Percentiles rank a stretch among this genome's conserved stretches.
phyloP scores from a whole-genome alignment of 1,140 invertebrate genomes.

The Olivierus martensii region DNA sequence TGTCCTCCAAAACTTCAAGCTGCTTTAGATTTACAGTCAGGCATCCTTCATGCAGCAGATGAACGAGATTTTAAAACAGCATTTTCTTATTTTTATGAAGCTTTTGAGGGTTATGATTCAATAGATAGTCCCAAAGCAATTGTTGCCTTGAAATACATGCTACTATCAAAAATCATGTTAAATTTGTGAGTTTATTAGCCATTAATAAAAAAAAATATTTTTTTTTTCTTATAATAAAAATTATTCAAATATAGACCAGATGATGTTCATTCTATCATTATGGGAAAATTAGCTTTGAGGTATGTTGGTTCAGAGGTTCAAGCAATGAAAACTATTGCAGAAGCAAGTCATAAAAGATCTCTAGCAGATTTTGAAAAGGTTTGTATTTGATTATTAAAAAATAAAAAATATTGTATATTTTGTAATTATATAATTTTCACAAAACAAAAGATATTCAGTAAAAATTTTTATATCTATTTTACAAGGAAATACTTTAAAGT shows the following conservation, averaged over 20 bases:
- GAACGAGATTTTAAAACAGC: constrained; percentile 99
- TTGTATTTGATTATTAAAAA: no score
- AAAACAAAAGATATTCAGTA: no score
- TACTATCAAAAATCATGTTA: constrained; percentile 97
- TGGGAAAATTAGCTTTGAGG: constrained; percentile 91
- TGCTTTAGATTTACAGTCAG: constrained; percentile 90
- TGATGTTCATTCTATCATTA: constrained; percentile 89
- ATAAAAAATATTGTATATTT: no score
- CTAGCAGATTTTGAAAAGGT: not conserved
- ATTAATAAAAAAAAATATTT: not conserved
- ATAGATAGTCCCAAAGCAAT: constrained; percentile 85
- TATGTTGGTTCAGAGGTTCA: constrained; percentile 91
- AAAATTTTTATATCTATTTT: no score
- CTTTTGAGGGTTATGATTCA: constrained; percentile 97
- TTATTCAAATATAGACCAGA: constrained; percentile 46
- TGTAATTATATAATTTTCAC: no score
- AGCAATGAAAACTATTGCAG: constrained; percentile 92
- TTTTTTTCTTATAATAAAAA: not conserved
- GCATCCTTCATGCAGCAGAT: constrained; percentile 95
- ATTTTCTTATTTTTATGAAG: constrained; percentile 99
- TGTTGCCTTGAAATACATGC: constrained; percentile 94
- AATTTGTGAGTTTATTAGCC: constrained; percentile 42
- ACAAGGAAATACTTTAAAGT: no score
- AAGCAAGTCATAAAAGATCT: constrained; percentile 78
- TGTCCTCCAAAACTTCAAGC: constrained; percentile 97